Conservation (phyloP, 2,113 vertebrate species). For the Proterorhinus semilunaris region DNA sequence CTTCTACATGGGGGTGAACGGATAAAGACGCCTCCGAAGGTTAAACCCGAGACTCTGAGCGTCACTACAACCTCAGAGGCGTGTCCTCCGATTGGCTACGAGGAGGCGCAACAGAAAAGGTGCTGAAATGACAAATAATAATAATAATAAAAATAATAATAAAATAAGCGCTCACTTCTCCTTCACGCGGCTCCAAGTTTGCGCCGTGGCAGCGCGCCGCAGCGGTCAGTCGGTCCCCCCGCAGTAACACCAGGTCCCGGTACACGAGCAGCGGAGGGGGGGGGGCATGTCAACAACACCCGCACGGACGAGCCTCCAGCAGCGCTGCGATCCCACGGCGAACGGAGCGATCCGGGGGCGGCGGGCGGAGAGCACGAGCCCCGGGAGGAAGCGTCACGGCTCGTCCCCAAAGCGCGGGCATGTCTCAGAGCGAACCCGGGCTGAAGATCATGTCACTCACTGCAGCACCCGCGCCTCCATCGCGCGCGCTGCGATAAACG, state of each 20-base stretch:
- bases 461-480: too few relatives aligned
- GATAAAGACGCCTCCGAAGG: too few relatives aligned
- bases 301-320: neutral
- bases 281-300: neutral
- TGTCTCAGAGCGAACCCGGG: neutral
- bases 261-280: neutral
- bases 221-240: neutral
- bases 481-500: too few relatives aligned
- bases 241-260: neutral
- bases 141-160: too few relatives aligned
- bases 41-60: too few relatives aligned
- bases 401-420: conserved; percentile 1
- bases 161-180: neutral
- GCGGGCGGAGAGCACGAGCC: neutral
- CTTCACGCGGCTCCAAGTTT: neutral
- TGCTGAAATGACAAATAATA: too few relatives aligned
- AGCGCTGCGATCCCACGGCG: neutral
- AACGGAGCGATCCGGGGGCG: neutral
- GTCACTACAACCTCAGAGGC: too few relatives aligned
- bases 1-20: too few relatives aligned
- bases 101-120: too few relatives aligned
- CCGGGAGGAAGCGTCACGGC: neutral
- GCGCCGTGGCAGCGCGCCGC: neutral
- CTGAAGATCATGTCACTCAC: too few relatives aligned
- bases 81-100: too few relatives aligned